Evolutionary conservation across 2,113 vertebrate species (phyloP).

Genomic region (Rhagologus leucostigma): DNA sequence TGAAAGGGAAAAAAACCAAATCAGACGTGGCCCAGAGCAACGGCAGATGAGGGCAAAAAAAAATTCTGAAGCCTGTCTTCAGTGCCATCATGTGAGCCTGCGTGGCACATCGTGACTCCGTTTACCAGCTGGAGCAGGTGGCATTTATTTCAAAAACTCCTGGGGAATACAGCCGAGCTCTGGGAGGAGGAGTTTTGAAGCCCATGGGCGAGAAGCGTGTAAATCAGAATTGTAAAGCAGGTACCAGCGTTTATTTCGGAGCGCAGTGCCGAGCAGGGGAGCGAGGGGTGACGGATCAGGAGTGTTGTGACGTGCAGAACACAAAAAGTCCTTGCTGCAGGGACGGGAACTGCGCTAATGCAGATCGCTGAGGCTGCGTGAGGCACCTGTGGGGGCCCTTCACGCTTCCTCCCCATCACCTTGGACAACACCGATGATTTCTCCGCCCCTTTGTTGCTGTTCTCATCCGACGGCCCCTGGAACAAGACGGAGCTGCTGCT

Average conservation of each 20-base stretch:
- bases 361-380: neutral
- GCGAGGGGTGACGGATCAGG: neutral
- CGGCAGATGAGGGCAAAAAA: neutral
- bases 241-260: neutral
- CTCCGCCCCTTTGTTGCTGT: neutral
- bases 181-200: neutral
- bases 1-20: neutral
- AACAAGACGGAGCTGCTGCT: neutral
- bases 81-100: neutral
- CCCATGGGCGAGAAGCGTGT: rapidly evolving
- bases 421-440: neutral
- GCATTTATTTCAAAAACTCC: neutral
- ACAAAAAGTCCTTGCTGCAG: rapidly evolving
- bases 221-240: neutral
- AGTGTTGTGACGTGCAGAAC: rapidly evolving
- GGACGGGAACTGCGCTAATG: neutral
- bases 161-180: neutral
- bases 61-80: neutral
- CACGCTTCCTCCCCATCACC: neutral
- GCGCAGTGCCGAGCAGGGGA: neutral
- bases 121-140: neutral
- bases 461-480: neutral
- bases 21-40: neutral
- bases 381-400: neutral
- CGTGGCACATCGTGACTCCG: neutral